Conservation (phyloP, 1,140 invertebrate genomes). For the Macrotrachela quadricornifera region DNA sequence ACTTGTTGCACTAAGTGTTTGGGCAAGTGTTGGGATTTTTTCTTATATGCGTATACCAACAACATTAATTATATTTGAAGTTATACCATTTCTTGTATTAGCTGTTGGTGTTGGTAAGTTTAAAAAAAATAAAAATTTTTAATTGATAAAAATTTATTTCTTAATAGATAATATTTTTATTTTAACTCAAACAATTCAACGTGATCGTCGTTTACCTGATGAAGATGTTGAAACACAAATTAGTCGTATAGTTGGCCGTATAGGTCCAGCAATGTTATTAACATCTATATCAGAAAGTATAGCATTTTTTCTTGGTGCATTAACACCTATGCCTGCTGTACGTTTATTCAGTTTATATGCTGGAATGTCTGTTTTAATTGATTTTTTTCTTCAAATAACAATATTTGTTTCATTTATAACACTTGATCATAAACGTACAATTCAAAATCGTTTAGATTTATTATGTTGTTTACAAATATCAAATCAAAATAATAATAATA, state of each 20-base stretch:
- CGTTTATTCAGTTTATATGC: conserved; percentile 87
- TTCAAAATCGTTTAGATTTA: conserved; percentile 47
- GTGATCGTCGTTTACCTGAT: conserved; percentile 15
- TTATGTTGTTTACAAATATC: conserved; percentile 42
- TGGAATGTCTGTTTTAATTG: conserved; percentile 72
- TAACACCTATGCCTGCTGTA: conserved; percentile 92
- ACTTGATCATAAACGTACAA: conserved; percentile 59
- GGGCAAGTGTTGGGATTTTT: conserved; percentile 58
- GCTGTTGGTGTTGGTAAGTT: conserved; percentile 52
- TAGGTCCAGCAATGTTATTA: conserved; percentile 69
- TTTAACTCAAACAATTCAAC: conserved; percentile 45
- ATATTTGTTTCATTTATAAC: conserved; percentile 77
- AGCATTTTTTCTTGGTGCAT: conserved; percentile 67
- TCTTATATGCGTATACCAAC: conserved; percentile 52
- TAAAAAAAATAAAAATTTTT: too few species aligned
- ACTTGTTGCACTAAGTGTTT: conserved; percentile 55
- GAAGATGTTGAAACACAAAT: conserved; percentile 52
- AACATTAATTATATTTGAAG: conserved; percentile 70
- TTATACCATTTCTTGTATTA: conserved; percentile 72
- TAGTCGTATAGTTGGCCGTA: conserved; percentile 47
- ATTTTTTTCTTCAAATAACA: conserved; percentile 87
- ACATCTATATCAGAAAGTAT: conserved; percentile 58
- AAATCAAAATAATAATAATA: neutral
- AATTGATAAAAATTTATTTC: too few species aligned
- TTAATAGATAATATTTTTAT: conserved; percentile 69